Base-by-base conservation (phyloP, 1,140 invertebrate genomes). In the Acyrthosiphon pisum region DNA sequence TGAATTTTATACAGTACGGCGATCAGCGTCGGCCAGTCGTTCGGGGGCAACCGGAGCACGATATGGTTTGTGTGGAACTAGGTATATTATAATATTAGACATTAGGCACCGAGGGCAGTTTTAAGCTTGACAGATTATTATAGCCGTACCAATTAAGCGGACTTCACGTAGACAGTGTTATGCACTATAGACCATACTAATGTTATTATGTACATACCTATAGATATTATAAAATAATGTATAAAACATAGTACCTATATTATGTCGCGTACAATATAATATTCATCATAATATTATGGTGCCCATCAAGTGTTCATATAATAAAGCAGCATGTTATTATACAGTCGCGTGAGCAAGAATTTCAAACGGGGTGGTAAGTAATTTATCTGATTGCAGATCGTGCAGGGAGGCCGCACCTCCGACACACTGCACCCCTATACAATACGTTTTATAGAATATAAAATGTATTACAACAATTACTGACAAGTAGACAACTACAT, bases 91-190 rank as follows among this genome's bases (percentile, higher is more conserved):
- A n/a, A n/a, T 68, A n/a, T 76, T 76, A 76, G 14, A 76, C 30
- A n/a, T n/a, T 76, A 76, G 30, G 30, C 11, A n/a, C 14, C n/a
- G n/a, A 76, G 60, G 14, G 30, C 0, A n/a, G 60, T 76, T n/a
- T 76, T 76, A 76, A 18, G 30, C 60, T 76, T n/a, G 60, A 76
- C 60, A 76, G n/a, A 76, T 76, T 76, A n/a, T 76, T 76, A 76
- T 76, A n/a, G 3, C 30, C 1, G 11, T 6, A 14, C 60, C 0
- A 76, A 76, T 76, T 76, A 76, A 76, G n/a, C 60, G 60, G 14
- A n/a, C 60, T 76, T 14, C 30, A 4, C 30, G 6, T 6, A 76
- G 11, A 35, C 30, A 18, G 14, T 68, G 60, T 76, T 76, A 76
- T 76, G 60, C 60, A 76, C 60, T 76, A 76, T n/a, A 76, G 60